These are phyloP conservation scores for Acanthurus tractus DNA, from an alignment of 2,797 vertebrate genomes.

Conservation along the genomic window DNA sequence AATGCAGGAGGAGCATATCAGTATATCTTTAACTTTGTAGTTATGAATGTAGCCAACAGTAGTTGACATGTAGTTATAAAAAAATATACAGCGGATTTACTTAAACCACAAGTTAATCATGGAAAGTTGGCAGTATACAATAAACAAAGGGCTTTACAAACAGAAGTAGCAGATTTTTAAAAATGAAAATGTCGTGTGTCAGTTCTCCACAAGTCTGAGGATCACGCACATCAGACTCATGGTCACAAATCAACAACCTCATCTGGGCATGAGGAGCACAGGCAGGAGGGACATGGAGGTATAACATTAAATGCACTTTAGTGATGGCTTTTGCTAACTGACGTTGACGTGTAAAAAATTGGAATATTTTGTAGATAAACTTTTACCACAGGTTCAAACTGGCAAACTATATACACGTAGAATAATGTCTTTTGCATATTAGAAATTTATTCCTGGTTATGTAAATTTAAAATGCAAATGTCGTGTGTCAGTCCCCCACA, in stretches of 20 bases:
- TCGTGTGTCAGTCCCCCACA: background rate
- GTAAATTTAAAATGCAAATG: background rate
- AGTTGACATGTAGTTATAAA: background rate
- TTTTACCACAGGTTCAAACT: background rate
- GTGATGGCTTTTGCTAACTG: background rate
- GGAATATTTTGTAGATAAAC: background rate
- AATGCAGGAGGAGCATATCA: background rate
- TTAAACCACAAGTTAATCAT: background rate
- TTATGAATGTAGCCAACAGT: background rate
- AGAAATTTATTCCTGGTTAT: background rate
- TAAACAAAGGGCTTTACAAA: too few species aligned
- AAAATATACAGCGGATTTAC: background rate
- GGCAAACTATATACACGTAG: background rate
- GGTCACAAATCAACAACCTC: conserved; percentile 17
- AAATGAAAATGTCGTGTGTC: background rate
- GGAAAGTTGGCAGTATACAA: too few species aligned
- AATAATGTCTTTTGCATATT: background rate
- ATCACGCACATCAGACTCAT: conserved; percentile 14
- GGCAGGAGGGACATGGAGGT: background rate
- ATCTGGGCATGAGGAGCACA: background rate
- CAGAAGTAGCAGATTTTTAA: too few species aligned
- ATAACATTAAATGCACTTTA: background rate
- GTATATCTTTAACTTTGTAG: background rate
- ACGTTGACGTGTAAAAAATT: background rate
- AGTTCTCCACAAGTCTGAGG: conserved; percentile 7